Base-by-base conservation (phyloP, 2,888 invertebrate genomes). In the Stratiomys singularior region DNA sequence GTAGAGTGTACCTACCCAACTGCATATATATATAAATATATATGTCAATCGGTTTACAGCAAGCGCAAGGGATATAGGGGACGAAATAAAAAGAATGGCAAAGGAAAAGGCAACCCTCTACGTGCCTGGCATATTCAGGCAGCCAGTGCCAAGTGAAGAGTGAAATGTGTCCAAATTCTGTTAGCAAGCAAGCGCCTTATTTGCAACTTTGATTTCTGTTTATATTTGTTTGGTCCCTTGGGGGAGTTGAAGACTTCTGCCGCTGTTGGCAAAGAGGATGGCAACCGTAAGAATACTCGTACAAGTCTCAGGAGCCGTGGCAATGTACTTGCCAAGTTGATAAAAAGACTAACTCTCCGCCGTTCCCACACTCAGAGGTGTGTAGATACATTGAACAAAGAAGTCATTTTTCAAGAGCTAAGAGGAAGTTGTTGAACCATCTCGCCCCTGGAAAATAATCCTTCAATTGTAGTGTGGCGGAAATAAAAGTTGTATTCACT, bases 121-220 rank as follows among this genome's bases (percentile, higher is more conserved):
- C 66, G 76, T 76, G 76, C 67, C 25, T 27, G 66, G 76, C 76
- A 76, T 76, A 66, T 67, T 76, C 66, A 76, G 47, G 25, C 25
- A 46, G 27, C 64, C 76, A 52, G 79, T 81, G 81, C 79, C 81
- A 81, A 82, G 81, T 82, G 82, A 81, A 82, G 81, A 80, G 81
- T 82, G 79, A 82, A 82, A 82, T 80, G 79, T 80, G 81, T 82
- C 82, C 80, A 82, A 82, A 82, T 82, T 82, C 81, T 79, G 81
- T 82, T 82, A 81, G 80, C 81, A 80, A 79, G 78, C 46, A 78
- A 81, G 81, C 80, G 80, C 78, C 80, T 80, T 84, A 84, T 85
- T 85, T 83, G 84, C 83, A 85, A 85, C 85, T 85, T 85, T 85
- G 85, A 85, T 85, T 85, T 85, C 83, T 85, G 85, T 85, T 85